Evolutionary conservation across 1,140 invertebrate genomes (phyloP).

Genomic region (Drosophila pallidifrons): DNA sequence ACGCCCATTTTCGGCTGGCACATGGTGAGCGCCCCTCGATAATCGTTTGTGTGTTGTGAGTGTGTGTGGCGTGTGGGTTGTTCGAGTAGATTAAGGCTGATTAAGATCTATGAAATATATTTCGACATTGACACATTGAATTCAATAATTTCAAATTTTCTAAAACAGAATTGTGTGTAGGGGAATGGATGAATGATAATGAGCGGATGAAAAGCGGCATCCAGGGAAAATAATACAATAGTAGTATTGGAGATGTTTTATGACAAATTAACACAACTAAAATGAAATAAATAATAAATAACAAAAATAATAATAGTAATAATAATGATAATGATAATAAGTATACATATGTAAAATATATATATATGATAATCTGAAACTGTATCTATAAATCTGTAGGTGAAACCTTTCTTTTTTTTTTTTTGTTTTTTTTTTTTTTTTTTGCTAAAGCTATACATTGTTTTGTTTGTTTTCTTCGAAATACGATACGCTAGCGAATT

Average conservation of each 20-base stretch:
- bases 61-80: conserved; percentile 46
- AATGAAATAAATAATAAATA: conserved; percentile 80
- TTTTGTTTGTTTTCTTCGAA: conserved; percentile 24
- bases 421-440: too few species aligned
- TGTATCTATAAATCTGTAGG: conserved; percentile 26
- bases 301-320: conserved; percentile 71
- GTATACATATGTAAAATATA: conserved; percentile 37
- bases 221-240: conserved; percentile 48
- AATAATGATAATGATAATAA: conserved; percentile 43
- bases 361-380: conserved; percentile 48
- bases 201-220: conserved; percentile 46
- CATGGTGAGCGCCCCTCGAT: conserved; percentile 40
- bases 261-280: conserved; percentile 77
- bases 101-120: conserved; percentile 65
- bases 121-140: conserved; percentile 81
- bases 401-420: conserved; percentile 52
- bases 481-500: conserved; percentile 29
- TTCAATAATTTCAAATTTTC: conserved; percentile 70
- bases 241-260: conserved; percentile 38
- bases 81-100: conserved; percentile 44
- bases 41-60: conserved; percentile 32
- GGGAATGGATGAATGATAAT: conserved; percentile 26
- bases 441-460: conserved; percentile 73
- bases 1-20: conserved; percentile 39
- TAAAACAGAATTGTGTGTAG: conserved; percentile 19